These are phyloP conservation scores for Hetaerina titia DNA, from an alignment of 2,888 invertebrate species.

Conservation along the genomic window DNA sequence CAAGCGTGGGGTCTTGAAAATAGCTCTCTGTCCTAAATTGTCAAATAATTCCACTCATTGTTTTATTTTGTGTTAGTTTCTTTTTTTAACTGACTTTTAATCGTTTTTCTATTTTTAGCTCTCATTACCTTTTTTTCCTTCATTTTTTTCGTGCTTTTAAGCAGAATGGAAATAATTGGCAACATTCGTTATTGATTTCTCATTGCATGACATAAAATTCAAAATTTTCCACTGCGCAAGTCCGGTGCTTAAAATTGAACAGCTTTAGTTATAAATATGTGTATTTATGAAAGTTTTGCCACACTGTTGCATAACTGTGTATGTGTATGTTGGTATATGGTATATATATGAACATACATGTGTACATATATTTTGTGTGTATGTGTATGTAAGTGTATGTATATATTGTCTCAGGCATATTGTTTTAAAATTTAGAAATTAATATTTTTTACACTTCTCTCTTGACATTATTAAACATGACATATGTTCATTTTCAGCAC, in stretches of 20 bases:
- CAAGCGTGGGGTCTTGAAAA: background rate
- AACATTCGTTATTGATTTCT: background rate
- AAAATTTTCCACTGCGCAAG: background rate
- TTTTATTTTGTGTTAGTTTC: background rate
- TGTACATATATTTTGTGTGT: slow-evolving; percentile 31
- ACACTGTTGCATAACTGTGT: background rate
- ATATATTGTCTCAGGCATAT: slow-evolving; percentile 55
- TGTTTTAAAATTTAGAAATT: slow-evolving; percentile 54
- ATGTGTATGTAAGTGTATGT: slow-evolving; percentile 50
- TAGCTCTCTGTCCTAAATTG: background rate
- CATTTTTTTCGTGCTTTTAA: background rate
- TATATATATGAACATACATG: background rate
- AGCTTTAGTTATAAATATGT: slow-evolving; percentile 14
- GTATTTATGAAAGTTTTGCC: slow-evolving; percentile 10
- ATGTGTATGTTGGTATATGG: slow-evolving; percentile 23
- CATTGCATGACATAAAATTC: background rate
- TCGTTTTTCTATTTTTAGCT: slow-evolving; percentile 25
- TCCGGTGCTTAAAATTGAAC: background rate
- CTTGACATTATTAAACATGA: slow-evolving; percentile 48
- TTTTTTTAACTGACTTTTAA: background rate
- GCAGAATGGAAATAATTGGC: background rate
- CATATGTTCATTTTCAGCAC: slow-evolving; percentile 3
- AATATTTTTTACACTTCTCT: slow-evolving; percentile 57
- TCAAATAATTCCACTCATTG: background rate
- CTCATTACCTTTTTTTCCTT: slow-evolving; percentile 53